phyloP scores from a whole-genome alignment of 2,113 vertebrate genomes.

The Epinephelus moara region DNA sequence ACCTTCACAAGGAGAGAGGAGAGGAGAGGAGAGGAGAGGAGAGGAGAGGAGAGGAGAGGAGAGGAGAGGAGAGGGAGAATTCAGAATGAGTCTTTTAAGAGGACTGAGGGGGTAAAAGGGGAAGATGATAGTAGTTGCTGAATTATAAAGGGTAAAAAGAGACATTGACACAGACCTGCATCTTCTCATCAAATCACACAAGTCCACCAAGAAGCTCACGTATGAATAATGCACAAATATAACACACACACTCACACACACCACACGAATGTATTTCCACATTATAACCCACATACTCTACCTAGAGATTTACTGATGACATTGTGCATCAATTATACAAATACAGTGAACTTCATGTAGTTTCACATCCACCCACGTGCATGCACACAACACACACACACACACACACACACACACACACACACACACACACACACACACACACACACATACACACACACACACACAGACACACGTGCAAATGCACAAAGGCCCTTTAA shows the following conservation, averaged over 20 bases:
- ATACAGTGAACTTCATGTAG: conserved; percentile 67
- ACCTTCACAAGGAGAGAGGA: conserved; percentile 1
- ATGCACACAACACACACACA: conserved; percentile 27
- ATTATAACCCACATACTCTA: conserved; percentile 63
- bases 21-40: background rate
- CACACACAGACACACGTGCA: background rate
- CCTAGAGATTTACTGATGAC: conserved; percentile 76
- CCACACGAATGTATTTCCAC: conserved; percentile 45
- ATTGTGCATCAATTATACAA: conserved; percentile 79
- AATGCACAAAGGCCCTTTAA: conserved; percentile 48
- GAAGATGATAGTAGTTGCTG: conserved; percentile 59
- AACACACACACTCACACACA: conserved; percentile 38
- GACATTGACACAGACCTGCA: conserved; percentile 77
- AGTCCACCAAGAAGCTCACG: conserved; percentile 69
- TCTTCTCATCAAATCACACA: conserved; percentile 78
- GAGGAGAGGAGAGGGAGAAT: background rate
- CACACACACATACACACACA: conserved; percentile 23
- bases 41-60: background rate
- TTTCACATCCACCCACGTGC: conserved; percentile 47
- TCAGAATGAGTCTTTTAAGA: conserved; percentile 41
- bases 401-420: conserved; percentile 6
- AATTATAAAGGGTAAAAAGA: conserved; percentile 73
- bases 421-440: conserved; percentile 39
- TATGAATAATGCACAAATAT: conserved; percentile 71
- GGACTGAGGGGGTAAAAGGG: conserved; percentile 34